phyloP scores from a whole-genome alignment of 2,797 vertebrate genomes.

The Acanthurus tractus region DNA sequence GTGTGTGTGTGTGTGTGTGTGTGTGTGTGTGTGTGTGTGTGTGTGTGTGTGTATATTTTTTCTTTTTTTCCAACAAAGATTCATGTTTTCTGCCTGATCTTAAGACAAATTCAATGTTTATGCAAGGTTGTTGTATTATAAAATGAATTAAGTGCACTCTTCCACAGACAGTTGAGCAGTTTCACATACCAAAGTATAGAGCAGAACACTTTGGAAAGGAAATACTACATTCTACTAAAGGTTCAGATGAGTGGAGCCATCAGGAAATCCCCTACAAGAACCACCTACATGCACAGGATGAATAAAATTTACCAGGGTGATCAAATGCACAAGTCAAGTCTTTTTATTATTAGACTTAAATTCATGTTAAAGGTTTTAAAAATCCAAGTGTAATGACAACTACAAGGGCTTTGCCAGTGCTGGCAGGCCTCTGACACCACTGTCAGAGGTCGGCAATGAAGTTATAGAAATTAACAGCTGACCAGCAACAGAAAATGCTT shows the following conservation, averaged over 20 bases:
- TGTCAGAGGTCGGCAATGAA: neutral
- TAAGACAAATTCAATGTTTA: neutral
- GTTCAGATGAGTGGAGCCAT: neutral
- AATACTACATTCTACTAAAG: constrained; percentile 14
- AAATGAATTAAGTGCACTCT: neutral
- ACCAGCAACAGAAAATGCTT: neutral
- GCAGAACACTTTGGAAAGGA: constrained; percentile 14
- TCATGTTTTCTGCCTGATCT: neutral
- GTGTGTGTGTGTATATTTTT: too few relatives aligned
- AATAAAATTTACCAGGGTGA: too few relatives aligned
- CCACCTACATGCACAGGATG: neutral
- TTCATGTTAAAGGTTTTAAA: too few relatives aligned
- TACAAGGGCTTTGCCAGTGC: neutral
- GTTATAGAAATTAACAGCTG: neutral
- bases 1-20: too few relatives aligned
- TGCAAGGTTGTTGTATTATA: neutral
- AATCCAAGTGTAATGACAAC: neutral
- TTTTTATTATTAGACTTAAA: too few relatives aligned
- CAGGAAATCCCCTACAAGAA: constrained; percentile 44
- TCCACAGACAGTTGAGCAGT: neutral
- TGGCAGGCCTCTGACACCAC: neutral
- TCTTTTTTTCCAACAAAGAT: neutral
- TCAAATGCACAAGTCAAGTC: neutral
- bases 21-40: too few relatives aligned
- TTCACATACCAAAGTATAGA: neutral